A percentile compares a stretch with the other conserved stretches of the same genome.
Conservation (phyloP, 2,797 vertebrate genomes). For the Cossypha caffra region DNA sequence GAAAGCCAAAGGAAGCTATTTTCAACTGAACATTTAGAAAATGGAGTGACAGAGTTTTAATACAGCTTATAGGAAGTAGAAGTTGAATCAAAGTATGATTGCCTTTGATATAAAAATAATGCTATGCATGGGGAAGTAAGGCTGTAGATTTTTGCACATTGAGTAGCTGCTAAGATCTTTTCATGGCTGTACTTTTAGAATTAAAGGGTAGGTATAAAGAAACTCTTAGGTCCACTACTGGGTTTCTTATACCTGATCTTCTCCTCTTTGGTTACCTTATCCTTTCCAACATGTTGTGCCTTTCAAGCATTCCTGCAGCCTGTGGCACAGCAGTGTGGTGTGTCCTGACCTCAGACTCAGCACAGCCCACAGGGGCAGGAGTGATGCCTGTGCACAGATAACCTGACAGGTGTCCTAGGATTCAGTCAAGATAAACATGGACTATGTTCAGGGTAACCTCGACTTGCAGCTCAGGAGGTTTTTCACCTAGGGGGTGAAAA, state of each 20-base stretch:
- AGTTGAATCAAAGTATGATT: background rate
- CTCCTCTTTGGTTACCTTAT: background rate
- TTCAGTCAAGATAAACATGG: background rate
- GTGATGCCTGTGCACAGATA: background rate
- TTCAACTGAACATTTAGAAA: background rate
- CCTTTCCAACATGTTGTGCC: background rate
- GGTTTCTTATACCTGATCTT: background rate
- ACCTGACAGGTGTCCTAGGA: background rate
- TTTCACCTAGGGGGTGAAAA: background rate
- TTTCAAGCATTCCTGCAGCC: background rate
- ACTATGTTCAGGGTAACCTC: background rate
- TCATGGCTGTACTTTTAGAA: background rate
- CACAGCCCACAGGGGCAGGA: background rate
- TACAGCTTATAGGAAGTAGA: background rate
- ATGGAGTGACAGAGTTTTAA: background rate
- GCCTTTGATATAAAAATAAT: background rate
- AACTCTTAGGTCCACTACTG: background rate
- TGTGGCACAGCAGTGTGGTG: rapidly evolving
- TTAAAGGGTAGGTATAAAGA: background rate
- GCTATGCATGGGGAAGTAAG: background rate
- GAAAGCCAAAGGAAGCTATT: background rate
- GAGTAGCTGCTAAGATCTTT: background rate
- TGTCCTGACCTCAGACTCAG: background rate
- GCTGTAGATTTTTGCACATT: background rate
- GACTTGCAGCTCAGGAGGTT: background rate